These are phyloP conservation scores for Anarhynchus alexandrinus DNA, from an alignment of 2,113 vertebrate genomes.

Conservation along the genomic window DNA sequence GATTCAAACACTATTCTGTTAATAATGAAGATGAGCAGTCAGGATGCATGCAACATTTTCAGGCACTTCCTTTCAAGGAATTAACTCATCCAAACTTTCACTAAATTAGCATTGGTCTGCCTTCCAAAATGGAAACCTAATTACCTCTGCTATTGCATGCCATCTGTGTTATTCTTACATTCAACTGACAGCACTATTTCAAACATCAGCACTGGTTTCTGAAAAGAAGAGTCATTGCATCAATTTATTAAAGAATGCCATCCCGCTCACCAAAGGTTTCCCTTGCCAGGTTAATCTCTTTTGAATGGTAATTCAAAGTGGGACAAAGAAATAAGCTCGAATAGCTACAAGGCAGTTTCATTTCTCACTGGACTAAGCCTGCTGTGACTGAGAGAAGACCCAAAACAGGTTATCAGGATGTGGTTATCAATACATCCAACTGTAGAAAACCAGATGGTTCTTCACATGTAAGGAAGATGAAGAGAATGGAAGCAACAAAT, in stretches of 20 bases:
- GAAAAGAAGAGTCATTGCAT: not conserved
- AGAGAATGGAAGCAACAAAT: not conserved
- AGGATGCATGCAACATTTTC: not conserved
- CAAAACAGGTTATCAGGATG: not conserved
- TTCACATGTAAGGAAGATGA: not conserved
- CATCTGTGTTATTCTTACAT: not conserved
- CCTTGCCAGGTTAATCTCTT: not conserved
- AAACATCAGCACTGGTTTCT: not conserved
- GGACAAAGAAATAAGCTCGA: not conserved
- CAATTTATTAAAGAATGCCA: not conserved
- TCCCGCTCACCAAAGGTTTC: not conserved
- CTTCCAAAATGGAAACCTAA: not conserved
- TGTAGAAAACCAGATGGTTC: not conserved
- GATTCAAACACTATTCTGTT: not conserved
- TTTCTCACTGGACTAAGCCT: not conserved
- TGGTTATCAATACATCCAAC: accelerated
- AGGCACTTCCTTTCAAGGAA: not conserved
- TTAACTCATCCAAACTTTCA: not conserved
- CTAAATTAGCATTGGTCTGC: not conserved
- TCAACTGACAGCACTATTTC: not conserved
- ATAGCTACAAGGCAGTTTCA: not conserved
- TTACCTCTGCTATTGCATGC: not conserved
- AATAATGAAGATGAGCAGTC: not conserved
- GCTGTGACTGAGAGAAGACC: not conserved
- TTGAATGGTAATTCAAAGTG: not conserved